Conservation (phyloP, 2,113 vertebrate species). For the Odocoileus hemionus region DNA sequence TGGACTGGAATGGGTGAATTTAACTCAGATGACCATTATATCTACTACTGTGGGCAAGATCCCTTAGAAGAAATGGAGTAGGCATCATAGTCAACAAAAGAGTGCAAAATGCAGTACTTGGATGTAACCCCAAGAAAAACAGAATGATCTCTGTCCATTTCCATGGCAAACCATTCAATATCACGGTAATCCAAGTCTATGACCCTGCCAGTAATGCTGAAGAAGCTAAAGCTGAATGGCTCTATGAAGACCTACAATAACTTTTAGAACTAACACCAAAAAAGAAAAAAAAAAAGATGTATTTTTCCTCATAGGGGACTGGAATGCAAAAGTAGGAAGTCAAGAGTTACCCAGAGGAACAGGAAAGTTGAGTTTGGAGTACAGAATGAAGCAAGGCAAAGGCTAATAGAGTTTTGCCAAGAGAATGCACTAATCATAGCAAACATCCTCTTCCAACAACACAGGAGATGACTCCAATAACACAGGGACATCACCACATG, state of each 20-base stretch:
- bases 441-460: not conserved
- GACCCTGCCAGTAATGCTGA: not conserved
- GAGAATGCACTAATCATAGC: not conserved
- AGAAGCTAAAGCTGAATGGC: fast-evolving
- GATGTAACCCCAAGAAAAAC: not conserved
- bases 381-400: not conserved
- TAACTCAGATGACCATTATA: not conserved
- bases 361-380: not conserved
- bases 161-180: not conserved
- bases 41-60: not conserved
- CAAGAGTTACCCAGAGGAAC: not conserved
- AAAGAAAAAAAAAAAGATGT: not conserved
- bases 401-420: not conserved
- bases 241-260: not conserved
- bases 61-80: not conserved
- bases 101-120: not conserved
- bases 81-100: not conserved
- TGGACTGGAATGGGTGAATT: not conserved
- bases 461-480: not conserved
- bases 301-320: not conserved
- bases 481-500: not conserved
- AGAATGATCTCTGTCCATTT: not conserved
- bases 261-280: not conserved
- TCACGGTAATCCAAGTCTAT: not conserved
- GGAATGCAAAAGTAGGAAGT: not conserved